Conservation (phyloP, 2,888 invertebrate genomes). For the Hyalella azteca region DNA sequence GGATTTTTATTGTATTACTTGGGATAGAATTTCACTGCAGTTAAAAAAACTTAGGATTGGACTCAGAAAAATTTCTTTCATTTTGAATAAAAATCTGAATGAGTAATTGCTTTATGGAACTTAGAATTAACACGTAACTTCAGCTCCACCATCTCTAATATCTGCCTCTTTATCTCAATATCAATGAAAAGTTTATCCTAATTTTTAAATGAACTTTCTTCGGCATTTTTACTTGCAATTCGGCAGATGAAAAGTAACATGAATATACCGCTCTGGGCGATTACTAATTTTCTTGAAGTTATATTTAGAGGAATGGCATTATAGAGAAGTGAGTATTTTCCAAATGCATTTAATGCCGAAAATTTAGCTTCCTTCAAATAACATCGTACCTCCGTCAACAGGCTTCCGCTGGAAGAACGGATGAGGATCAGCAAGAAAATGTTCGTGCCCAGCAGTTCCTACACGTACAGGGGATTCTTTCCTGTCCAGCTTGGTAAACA, state of each 20-base stretch:
- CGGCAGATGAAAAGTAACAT: neutral
- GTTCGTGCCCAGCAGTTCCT: slow-evolving; percentile 39
- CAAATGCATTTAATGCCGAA: neutral
- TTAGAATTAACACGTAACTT: neutral
- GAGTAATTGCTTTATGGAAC: too few relatives aligned
- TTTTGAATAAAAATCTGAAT: neutral
- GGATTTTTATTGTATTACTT: neutral
- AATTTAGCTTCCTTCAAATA: neutral
- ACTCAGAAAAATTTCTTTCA: neutral
- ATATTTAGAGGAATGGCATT: neutral
- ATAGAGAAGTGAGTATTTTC: neutral
- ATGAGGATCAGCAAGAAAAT: slow-evolving; percentile 52
- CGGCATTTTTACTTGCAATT: neutral
- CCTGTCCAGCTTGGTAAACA: slow-evolving; percentile 47
- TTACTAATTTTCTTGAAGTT: neutral
- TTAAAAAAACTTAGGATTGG: neutral
- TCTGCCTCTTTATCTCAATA: neutral
- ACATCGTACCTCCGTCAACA: neutral
- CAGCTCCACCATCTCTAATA: neutral
- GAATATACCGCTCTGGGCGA: too few relatives aligned
- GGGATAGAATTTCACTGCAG: neutral
- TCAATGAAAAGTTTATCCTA: too few relatives aligned
- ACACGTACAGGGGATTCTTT: slow-evolving; percentile 52
- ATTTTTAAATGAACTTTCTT: neutral
- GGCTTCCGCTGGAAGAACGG: slow-evolving; percentile 46